Evolutionary conservation across 2,888 invertebrate species (phyloP).

Genomic region (Drosophila atripex): DNA sequence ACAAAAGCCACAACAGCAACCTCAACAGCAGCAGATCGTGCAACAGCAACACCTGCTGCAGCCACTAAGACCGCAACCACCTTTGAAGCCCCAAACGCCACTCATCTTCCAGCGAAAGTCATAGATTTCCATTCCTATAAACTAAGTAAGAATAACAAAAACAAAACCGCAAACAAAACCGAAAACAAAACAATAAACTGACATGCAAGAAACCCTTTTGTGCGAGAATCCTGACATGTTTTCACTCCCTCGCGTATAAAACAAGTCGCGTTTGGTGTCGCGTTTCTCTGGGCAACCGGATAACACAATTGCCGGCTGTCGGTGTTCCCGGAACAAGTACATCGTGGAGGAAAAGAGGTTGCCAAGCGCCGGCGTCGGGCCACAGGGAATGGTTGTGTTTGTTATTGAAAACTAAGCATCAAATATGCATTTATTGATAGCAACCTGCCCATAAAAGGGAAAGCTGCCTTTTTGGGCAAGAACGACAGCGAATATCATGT

Average conservation of each 20-base stretch:
- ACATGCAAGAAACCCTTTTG: slow-evolving; percentile 27
- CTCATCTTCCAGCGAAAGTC: slow-evolving; percentile 12
- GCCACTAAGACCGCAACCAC: background rate
- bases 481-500: slow-evolving; percentile 42
- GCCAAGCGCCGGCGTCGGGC: slow-evolving; percentile 49
- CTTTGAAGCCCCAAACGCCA: slow-evolving; percentile 1
- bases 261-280: slow-evolving; percentile 3
- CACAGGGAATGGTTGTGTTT: slow-evolving; percentile 51
- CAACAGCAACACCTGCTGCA: background rate
- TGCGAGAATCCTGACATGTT: slow-evolving; percentile 15
- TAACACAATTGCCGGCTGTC: slow-evolving; percentile 13
- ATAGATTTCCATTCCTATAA: slow-evolving; percentile 15
- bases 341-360: slow-evolving; percentile 34
- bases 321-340: slow-evolving; percentile 8
- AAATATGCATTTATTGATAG: slow-evolving; percentile 72
- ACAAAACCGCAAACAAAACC: background rate
- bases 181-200: slow-evolving; percentile 16
- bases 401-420: slow-evolving; percentile 76
- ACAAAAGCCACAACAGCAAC: slow-evolving; percentile 13
- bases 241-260: background rate
- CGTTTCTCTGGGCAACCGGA: slow-evolving; percentile 32
- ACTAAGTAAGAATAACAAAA: background rate
- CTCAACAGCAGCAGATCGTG: slow-evolving; percentile 14
- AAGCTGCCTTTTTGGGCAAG: slow-evolving; percentile 13
- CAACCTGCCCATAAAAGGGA: slow-evolving; percentile 54